Evolutionary conservation across 2,797 vertebrate genomes (phyloP), one percentile per base, ranked within the genome.

Genomic region (Danio albolineatus): DNA sequence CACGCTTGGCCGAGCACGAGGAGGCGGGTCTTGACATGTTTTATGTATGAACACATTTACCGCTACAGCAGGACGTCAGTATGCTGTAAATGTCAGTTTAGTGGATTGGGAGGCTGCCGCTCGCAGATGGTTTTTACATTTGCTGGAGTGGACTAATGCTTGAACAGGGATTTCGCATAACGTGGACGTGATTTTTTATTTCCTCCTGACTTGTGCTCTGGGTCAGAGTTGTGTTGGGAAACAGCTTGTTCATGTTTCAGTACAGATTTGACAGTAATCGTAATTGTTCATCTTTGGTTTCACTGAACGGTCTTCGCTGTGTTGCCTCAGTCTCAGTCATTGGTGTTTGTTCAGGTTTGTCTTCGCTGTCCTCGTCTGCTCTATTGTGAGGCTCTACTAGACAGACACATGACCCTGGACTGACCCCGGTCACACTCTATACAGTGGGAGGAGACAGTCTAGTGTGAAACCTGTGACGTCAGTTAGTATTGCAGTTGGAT

Each of bases 21-120:
- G 57, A 46, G 73, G 28, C 56, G 36, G 49, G 57, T 14, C 53
- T 46, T 75, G 76, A 69, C 67, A 81, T 90, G 87, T 87, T 93
- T 92, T 91, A 90, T 88, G 88, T 85, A 88, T 86, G 84, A 89
- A 84, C 85, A 46, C 87, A 65, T 89, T 88, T 87, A 85, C 88
- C 44, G 87, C 83, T 75, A 89, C 80, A 85, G 19, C 62, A 69
- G 61, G 41, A 39, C 39, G 13, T 39, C 65, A 59, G 57, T 21
- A 41, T 44, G 65, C 49, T 59, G 49, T 83, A 85, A 77, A 86
- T 77, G 73, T 80, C 82, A 80, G 62, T 69, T 60, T 78, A 66
- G 39, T 73, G 74, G 36, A 54, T 71, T 71, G 57, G 59, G 43
- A 69, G 70, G 59, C 44, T 56, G 60, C 53, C 41, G 28, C 41